These are phyloP conservation scores for Cloeon dipterum DNA, from an alignment of 2,888 invertebrate species.

Conservation along the genomic window DNA sequence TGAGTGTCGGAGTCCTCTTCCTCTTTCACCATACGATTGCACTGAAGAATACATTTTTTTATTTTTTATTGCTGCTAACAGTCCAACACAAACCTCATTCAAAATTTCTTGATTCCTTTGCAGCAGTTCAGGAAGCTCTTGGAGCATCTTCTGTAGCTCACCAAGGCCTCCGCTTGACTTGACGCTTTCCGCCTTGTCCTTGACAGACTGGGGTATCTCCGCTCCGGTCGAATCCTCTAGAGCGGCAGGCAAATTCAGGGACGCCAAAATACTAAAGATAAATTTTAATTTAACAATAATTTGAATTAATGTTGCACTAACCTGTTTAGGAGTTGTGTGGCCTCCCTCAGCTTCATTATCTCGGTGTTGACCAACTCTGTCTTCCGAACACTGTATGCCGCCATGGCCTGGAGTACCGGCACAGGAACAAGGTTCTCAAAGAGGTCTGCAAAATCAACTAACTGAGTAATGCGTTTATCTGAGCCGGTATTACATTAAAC, in stretches of 20 bases:
- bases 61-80: neutral
- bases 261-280: slow-evolving; percentile 48
- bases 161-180: slow-evolving; percentile 53
- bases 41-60: slow-evolving; percentile 18
- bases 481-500: too few relatives aligned
- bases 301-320: slow-evolving; percentile 12
- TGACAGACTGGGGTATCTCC: slow-evolving; percentile 66
- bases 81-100: slow-evolving; percentile 72
- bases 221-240: slow-evolving; percentile 56
- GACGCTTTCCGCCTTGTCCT: slow-evolving; percentile 62
- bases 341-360: slow-evolving; percentile 67
- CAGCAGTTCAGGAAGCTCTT: slow-evolving; percentile 72
- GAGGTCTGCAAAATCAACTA: slow-evolving; percentile 37
- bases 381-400: slow-evolving; percentile 64
- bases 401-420: slow-evolving; percentile 71
- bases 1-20: slow-evolving; percentile 79
- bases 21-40: slow-evolving; percentile 65
- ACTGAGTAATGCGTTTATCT: neutral
- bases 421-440: slow-evolving; percentile 78
- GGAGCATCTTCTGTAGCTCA: slow-evolving; percentile 45
- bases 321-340: slow-evolving; percentile 77
- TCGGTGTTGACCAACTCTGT: slow-evolving; percentile 68
- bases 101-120: slow-evolving; percentile 85
- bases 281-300: neutral
- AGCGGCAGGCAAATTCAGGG: slow-evolving; percentile 90